These are phyloP conservation scores for Buteo buteo DNA, from an alignment of 2,113 vertebrate species.

Conservation along the genomic window DNA sequence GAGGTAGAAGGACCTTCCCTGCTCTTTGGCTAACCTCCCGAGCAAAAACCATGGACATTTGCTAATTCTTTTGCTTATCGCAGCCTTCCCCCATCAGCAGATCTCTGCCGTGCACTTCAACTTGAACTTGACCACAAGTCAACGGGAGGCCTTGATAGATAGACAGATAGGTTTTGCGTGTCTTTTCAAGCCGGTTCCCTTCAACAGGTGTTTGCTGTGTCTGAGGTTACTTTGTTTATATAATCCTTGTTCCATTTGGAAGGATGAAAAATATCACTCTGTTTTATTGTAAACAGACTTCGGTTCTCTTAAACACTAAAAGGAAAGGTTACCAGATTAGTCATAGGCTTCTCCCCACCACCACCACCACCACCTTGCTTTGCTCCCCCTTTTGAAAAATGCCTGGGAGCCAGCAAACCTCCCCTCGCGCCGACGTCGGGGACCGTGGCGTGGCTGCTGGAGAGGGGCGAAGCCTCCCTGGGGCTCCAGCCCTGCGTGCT, in stretches of 20 bases:
- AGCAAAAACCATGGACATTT: neutral
- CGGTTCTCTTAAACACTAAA: conserved; percentile 72
- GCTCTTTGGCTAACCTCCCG: neutral
- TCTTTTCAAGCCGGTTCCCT: conserved; percentile 41
- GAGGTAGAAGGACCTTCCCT: neutral
- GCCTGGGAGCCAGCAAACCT: neutral
- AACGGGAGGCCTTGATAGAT: neutral
- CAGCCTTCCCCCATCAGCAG: neutral
- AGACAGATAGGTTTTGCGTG: neutral
- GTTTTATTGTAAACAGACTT: conserved; percentile 81
- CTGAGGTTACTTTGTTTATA: conserved; percentile 82
- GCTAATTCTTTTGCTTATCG: neutral
- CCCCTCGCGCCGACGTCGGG: neutral
- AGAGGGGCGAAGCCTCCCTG: rapidly evolving
- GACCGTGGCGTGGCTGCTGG: neutral
- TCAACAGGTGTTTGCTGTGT: conserved; percentile 90
- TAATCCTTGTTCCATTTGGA: conserved; percentile 86
- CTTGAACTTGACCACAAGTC: conserved; percentile 52
- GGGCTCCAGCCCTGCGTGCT: neutral
- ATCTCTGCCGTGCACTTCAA: neutral
- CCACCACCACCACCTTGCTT: neutral
- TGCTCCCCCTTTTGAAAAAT: neutral
- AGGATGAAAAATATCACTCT: conserved; percentile 77
- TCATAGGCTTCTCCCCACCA: conserved; percentile 47
- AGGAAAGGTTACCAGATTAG: conserved; percentile 81